Conservation (phyloP, 2,113 vertebrate species). For the Mobula hypostoma region DNA sequence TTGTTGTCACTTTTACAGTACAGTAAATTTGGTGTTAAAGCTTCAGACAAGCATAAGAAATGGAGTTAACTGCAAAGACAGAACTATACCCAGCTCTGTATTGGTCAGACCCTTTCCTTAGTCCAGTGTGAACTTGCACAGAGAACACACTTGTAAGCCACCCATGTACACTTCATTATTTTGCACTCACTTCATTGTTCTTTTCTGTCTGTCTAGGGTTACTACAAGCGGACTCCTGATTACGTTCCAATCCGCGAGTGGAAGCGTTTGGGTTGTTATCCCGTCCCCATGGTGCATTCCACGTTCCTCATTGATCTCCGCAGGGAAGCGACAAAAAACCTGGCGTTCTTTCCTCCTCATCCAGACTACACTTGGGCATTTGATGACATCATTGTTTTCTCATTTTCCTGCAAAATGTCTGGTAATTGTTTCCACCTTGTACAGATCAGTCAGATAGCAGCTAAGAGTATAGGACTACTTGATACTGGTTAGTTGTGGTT, state of each 20-base stretch:
- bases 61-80: neutral
- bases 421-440: slow-evolving; percentile 54
- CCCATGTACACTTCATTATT: too few species aligned
- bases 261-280: slow-evolving; percentile 80
- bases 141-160: neutral
- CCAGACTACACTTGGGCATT: slow-evolving; percentile 91
- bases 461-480: neutral
- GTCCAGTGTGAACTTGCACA: neutral
- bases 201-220: slow-evolving; percentile 64
- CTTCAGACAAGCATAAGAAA: neutral
- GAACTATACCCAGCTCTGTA: too few species aligned
- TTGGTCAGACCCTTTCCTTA: neutral
- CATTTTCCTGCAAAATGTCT: slow-evolving; percentile 84
- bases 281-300: slow-evolving; percentile 92
- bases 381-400: slow-evolving; percentile 96
- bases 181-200: neutral
- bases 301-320: slow-evolving; percentile 86
- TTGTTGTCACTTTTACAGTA: neutral
- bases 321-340: slow-evolving; percentile 65
- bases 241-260: slow-evolving; percentile 87
- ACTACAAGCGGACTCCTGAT: slow-evolving; percentile 85
- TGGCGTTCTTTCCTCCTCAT: slow-evolving; percentile 83
- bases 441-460: neutral
- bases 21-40: neutral
- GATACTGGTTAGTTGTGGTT: neutral